These are phyloP conservation scores for Ophiothrix spiculata DNA, from an alignment of 35 echinoderm and acorn worm species.

Conservation along the genomic window DNA sequence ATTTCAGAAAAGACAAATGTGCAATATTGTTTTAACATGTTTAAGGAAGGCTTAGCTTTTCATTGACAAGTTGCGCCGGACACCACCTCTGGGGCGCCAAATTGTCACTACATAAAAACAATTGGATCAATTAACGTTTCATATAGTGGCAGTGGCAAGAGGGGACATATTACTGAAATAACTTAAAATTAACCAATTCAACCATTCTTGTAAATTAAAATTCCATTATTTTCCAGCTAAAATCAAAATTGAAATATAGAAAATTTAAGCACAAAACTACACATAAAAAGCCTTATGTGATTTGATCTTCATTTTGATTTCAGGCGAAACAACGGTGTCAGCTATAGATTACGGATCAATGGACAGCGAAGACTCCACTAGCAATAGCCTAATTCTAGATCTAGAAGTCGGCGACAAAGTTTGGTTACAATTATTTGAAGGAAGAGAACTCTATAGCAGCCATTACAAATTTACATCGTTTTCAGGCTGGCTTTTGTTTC, in stretches of 20 bases:
- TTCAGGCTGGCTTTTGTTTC: slow-evolving; percentile 56
- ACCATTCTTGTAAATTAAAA: too few species aligned
- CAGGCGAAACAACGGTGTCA: slow-evolving; percentile 58
- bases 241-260: not conserved
- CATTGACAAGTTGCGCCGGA: too few species aligned
- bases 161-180: too few species aligned
- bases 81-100: too few species aligned
- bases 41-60: too few species aligned
- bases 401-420: slow-evolving; percentile 44
- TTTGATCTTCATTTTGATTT: not conserved
- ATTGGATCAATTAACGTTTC: too few species aligned
- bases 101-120: too few species aligned
- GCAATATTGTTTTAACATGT: too few species aligned
- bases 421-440: slow-evolving; percentile 62
- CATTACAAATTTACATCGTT: slow-evolving; percentile 88
- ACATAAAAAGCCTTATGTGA: not conserved
- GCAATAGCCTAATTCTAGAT: slow-evolving; percentile 77
- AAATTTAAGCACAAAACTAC: not conserved
- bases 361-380: slow-evolving; percentile 80
- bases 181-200: too few species aligned
- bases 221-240: not conserved
- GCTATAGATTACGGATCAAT: slow-evolving; percentile 67
- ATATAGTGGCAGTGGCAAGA: too few species aligned
- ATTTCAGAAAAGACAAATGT: too few species aligned
- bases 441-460: slow-evolving; percentile 79